Evolutionary conservation across 2,113 vertebrate species (phyloP).

Genomic region (Carassius carassius): DNA sequence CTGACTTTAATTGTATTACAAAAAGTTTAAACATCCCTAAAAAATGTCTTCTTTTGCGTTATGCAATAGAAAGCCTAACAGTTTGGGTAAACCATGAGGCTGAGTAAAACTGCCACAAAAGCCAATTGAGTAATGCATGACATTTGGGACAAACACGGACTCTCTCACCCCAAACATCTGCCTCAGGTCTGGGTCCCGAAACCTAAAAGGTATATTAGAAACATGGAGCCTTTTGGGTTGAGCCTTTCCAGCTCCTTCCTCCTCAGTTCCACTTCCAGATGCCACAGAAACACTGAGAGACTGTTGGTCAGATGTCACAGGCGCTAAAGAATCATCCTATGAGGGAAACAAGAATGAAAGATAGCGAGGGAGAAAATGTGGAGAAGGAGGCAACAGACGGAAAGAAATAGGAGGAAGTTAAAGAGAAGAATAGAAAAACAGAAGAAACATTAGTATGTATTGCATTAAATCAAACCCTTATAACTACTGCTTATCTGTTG

Average conservation of each 20-base stretch:
- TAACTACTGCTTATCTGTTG: not conserved
- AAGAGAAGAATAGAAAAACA: constrained; percentile 18
- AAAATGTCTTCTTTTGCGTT: too few relatives aligned
- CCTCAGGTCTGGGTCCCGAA: constrained; percentile 81
- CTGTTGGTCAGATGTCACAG: constrained; percentile 75
- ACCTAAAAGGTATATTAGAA: constrained; percentile 82
- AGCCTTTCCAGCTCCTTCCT: constrained; percentile 74
- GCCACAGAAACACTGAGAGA: constrained; percentile 68
- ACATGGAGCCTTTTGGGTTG: constrained; percentile 81
- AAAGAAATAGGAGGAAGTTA: not conserved
- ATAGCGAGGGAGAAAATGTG: constrained; percentile 35
- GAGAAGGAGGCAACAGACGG: not conserved
- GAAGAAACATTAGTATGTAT: constrained; percentile 32
- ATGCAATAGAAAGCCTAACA: too few relatives aligned
- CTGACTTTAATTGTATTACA: not conserved
- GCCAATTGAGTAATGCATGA: not conserved
- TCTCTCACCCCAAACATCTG: constrained; percentile 81
- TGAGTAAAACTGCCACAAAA: too few relatives aligned
- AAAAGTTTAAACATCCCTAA: not conserved
- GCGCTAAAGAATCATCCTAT: constrained; percentile 74
- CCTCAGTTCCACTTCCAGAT: constrained; percentile 71
- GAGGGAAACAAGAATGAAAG: constrained; percentile 37
- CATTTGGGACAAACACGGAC: not conserved
- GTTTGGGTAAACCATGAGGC: too few relatives aligned
- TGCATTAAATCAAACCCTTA: not conserved